A percentile compares a stretch with the other conserved stretches of the same genome.
Evolutionary conservation across 2,797 vertebrate species (phyloP).

Genomic region (Selene dorsalis): DNA sequence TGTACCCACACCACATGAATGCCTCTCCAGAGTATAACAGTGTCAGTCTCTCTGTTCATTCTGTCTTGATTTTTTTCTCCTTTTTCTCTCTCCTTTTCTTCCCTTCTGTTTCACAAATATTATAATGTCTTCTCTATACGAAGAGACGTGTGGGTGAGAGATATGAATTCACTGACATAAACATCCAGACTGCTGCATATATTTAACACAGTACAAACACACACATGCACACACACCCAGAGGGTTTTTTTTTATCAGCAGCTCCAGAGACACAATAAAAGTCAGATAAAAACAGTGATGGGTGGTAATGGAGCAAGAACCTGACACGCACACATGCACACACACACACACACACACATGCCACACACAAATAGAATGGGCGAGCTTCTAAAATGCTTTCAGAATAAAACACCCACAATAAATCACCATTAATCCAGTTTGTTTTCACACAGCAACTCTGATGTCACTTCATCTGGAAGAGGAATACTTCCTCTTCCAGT

Average conservation of each 20-base stretch:
- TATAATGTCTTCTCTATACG: slow-evolving; percentile 2
- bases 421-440: slow-evolving; percentile 60
- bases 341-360: slow-evolving; percentile 33
- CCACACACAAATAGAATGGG: slow-evolving; percentile 1
- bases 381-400: slow-evolving; percentile 22
- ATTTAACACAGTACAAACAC: slow-evolving; percentile 7
- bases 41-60: slow-evolving; percentile 24
- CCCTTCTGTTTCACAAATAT: slow-evolving; percentile 11
- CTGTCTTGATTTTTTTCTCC: not conserved
- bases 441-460: slow-evolving; percentile 58
- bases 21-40: slow-evolving; percentile 11
- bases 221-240: not conserved
- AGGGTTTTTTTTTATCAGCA: slow-evolving; percentile 37
- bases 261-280: slow-evolving; percentile 58
- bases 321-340: slow-evolving; percentile 9
- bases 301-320: slow-evolving; percentile 47
- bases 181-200: slow-evolving; percentile 7
- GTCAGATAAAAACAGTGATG: slow-evolving; percentile 62
- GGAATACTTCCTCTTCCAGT: slow-evolving; percentile 27
- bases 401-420: slow-evolving; percentile 44
- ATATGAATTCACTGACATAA: slow-evolving; percentile 24
- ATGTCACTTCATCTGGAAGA: slow-evolving; percentile 56
- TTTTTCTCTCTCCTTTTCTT: not conserved
- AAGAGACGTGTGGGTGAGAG: slow-evolving; percentile 8
- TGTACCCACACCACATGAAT: slow-evolving; percentile 11